Base-by-base conservation (phyloP, 2,888 invertebrate species). In the Eristalis arbustorum region DNA sequence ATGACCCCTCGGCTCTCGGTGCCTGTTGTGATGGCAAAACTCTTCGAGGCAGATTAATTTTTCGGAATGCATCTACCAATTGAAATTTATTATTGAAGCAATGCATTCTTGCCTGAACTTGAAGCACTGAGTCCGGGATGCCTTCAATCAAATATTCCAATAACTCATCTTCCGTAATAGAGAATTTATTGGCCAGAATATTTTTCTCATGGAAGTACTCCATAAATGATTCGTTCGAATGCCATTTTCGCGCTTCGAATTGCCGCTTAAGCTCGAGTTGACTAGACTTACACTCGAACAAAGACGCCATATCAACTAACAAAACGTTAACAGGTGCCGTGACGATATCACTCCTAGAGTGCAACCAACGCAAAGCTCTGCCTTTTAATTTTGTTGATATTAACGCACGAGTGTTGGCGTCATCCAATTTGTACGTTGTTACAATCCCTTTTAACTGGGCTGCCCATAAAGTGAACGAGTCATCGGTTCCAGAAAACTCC, bases 151-250 rank as follows among this genome's bases (percentile, higher is more conserved):
- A 14, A 59, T 75, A 88, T 25, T 88, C 82, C 8, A 89, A 42
- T 18, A 88, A 61, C 42, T 90, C 90, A 37, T 89, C 88, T 56
- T 89, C 89, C 28, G 88, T 89, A 25, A 90, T 81, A 18, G 68
- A 61, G 13, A 78, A 31, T 68, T 84, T 75, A 25, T 82, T 89
- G 1, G 88, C 84, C 40, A 88, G 31, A 18, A 88, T 88, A 0
- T 76, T 59, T 61, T 89, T 88, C 0, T 89, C 25, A 25, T 25
- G 25, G 25, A 2, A 25, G 25, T 25, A 25, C 25, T 25, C 25
- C 25, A 25, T 25, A 25, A 25, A 25, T 25, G 25, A 1, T 25
- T 25, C 25, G 3, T 25, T 25, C 1, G 25, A 25, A 3, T 25
- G 25, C 25, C 25, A 25, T 25, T 25, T 25, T 25, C 25, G 25